phyloP scores from a whole-genome alignment of 2,888 invertebrate species.

The Proisotoma minuta region DNA sequence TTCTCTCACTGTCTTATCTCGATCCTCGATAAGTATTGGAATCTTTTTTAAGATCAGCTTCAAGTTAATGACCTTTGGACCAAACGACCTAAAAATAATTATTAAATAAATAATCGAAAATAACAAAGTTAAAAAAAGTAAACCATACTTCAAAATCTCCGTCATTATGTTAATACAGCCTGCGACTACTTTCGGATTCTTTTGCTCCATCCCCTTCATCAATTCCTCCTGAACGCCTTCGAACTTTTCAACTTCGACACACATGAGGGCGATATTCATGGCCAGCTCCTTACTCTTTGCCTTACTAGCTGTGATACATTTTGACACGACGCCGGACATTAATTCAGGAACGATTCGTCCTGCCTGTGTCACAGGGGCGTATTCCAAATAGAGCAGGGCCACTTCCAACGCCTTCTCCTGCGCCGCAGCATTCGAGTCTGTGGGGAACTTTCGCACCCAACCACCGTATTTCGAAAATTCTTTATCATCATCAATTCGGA shows the following conservation, averaged over 20 bases:
- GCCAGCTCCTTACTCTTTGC: conserved; percentile 87
- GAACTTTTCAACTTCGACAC: conserved; percentile 91
- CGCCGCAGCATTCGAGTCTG: conserved; percentile 88
- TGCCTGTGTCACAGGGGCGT: conserved; percentile 68
- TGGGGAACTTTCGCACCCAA: conserved; percentile 87
- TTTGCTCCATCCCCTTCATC: conserved; percentile 87
- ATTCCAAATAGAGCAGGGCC: conserved; percentile 82
- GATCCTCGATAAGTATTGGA: conserved; percentile 75
- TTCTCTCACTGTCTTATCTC: conserved; percentile 86
- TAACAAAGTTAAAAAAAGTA: background rate
- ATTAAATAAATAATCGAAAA: conserved; percentile 6
- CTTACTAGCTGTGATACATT: conserved; percentile 88
- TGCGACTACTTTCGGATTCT: conserved; percentile 90
- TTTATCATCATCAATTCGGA: conserved; percentile 84
- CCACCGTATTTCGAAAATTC: conserved; percentile 90
- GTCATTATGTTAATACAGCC: conserved; percentile 74
- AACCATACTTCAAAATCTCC: conserved; percentile 61
- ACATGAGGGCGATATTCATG: conserved; percentile 83
- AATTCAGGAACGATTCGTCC: conserved; percentile 83
- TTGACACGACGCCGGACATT: conserved; percentile 77
- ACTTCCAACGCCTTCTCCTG: conserved; percentile 95
- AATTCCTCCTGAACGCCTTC: conserved; percentile 85
- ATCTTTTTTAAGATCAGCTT: conserved; percentile 87
- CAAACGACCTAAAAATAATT: conserved; percentile 73
- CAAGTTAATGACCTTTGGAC: conserved; percentile 80